These are phyloP conservation scores for Eledone cirrhosa DNA, from an alignment of 2,888 invertebrate genomes.

Conservation along the genomic window DNA sequence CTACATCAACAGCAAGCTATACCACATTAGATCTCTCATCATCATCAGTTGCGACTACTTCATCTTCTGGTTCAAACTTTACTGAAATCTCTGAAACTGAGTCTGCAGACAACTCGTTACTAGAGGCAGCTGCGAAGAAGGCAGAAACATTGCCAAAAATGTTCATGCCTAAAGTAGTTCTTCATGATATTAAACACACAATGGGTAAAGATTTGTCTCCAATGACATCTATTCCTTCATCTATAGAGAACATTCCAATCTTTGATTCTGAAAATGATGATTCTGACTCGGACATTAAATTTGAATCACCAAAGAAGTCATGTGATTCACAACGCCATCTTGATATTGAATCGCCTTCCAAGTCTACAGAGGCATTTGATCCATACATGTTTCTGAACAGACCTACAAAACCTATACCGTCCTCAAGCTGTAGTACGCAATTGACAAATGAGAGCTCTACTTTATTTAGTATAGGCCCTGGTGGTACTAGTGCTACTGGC, in stretches of 20 bases:
- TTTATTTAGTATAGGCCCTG: neutral
- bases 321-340: neutral
- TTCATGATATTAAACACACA: slow-evolving; percentile 25
- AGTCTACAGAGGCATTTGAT: neutral
- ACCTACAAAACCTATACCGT: slow-evolving; percentile 1
- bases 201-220: slow-evolving; percentile 8
- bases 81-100: neutral
- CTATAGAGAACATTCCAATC: slow-evolving; percentile 27
- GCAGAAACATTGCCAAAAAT: slow-evolving; percentile 24
- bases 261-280: slow-evolving; percentile 26
- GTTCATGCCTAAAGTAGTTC: slow-evolving; percentile 25
- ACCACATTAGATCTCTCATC: neutral
- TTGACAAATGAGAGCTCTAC: slow-evolving; percentile 1
- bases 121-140: slow-evolving; percentile 21
- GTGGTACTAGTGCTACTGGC: slow-evolving; percentile 1
- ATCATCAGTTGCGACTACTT: neutral
- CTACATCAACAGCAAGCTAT: neutral
- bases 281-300: slow-evolving; percentile 10
- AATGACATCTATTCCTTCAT: slow-evolving; percentile 20
- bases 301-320: slow-evolving; percentile 4
- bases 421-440: slow-evolving; percentile 1
- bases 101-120: neutral
- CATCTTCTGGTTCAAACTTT: neutral
- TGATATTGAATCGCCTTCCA: slow-evolving; percentile 16
- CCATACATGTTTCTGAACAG: slow-evolving; percentile 24